Evolutionary conservation across 2,113 vertebrate species (phyloP).

Genomic region (Lonchura striata): DNA sequence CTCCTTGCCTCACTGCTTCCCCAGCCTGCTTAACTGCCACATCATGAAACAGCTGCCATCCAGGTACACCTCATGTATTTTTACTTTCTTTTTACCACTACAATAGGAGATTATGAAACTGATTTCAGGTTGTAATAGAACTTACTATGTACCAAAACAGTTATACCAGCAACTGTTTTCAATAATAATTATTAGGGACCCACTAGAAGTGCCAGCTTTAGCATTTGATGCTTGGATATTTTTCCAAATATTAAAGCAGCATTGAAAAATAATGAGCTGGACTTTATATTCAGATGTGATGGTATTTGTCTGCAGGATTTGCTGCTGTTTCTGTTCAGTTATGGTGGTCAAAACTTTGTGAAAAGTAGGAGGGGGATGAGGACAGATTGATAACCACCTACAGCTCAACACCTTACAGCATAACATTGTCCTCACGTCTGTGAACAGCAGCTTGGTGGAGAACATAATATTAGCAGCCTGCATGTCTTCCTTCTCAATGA

Average conservation of each 20-base stretch:
- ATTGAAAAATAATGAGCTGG: background rate
- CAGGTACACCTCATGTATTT: background rate
- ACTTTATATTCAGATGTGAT: background rate
- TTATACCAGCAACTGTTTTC: background rate
- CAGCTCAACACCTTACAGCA: background rate
- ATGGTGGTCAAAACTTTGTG: background rate
- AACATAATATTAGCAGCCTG: background rate
- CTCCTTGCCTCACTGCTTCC: background rate
- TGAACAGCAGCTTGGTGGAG: background rate
- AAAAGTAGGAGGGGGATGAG: background rate
- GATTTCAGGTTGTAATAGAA: background rate
- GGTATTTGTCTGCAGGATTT: background rate
- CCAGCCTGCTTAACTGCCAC: background rate
- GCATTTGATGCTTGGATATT: background rate
- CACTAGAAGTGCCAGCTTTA: background rate
- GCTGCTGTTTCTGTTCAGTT: background rate
- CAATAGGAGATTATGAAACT: background rate
- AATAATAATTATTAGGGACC: background rate
- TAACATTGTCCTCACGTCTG: background rate
- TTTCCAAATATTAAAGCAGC: background rate
- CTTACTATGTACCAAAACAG: background rate
- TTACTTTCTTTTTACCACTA: background rate
- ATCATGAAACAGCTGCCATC: background rate
- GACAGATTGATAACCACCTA: background rate
- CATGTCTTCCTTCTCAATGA: background rate